Evolutionary conservation across 2,113 vertebrate species (phyloP).

Genomic region (Callorhinus ursinus): DNA sequence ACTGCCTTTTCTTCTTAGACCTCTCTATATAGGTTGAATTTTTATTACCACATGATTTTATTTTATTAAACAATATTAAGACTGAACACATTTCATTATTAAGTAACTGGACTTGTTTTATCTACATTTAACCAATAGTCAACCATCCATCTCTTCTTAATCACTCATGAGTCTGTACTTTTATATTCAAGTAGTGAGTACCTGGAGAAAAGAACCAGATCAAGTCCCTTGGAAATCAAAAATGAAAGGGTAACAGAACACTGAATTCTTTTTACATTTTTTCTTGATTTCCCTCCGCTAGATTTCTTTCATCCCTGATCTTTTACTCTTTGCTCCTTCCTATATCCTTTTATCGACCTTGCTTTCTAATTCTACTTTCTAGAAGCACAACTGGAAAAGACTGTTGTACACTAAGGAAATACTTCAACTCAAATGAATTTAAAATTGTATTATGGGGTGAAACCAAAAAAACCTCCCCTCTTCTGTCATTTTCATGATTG

Average conservation of each 20-base stretch:
- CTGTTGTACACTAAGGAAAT: constrained; percentile 4
- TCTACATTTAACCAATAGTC: background rate
- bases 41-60: constrained; percentile 37
- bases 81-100: background rate
- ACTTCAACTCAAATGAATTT: background rate
- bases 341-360: background rate
- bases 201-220: background rate
- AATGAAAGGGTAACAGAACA: background rate
- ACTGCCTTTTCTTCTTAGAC: background rate
- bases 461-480: background rate
- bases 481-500: background rate
- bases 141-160: background rate
- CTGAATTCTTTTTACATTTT: constrained; percentile 1
- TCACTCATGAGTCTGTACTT: background rate
- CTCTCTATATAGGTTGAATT: background rate
- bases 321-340: background rate
- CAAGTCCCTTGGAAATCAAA: background rate
- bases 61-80: constrained; percentile 32
- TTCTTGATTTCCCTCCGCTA: constrained; percentile 14
- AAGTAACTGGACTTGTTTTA: constrained; percentile 26
- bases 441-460: background rate
- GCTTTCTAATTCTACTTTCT: background rate
- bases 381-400: constrained; percentile 34
- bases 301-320: background rate
- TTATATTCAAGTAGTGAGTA: background rate